Conservation (phyloP, 2,113 vertebrate genomes). For the Spea multiplicata region DNA sequence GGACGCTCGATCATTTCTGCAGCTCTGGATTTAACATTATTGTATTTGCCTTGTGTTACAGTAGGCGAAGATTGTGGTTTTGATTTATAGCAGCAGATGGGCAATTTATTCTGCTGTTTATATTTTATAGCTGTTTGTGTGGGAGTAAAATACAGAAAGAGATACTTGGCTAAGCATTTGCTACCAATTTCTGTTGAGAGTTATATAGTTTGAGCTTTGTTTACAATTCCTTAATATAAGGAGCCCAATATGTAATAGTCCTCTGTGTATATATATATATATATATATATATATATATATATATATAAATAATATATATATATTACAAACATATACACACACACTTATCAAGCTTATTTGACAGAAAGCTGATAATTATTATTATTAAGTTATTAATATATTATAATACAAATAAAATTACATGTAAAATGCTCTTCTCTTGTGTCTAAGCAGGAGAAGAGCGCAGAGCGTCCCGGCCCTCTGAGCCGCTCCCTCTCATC, state of each 20-base stretch:
- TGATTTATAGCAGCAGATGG: slow-evolving; percentile 64
- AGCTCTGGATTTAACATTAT: slow-evolving; percentile 65
- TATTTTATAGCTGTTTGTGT: slow-evolving; percentile 56
- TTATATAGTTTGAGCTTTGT: slow-evolving; percentile 14
- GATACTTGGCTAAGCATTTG: slow-evolving; percentile 54
- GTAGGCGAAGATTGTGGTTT: slow-evolving; percentile 55
- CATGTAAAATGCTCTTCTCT: no score
- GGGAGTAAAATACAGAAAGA: slow-evolving; percentile 54
- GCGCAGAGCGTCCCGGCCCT: no score
- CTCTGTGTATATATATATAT: background rate
- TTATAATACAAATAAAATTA: no score
- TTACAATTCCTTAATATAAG: slow-evolving; percentile 8
- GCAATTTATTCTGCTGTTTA: slow-evolving; percentile 65
- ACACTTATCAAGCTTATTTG: no score
- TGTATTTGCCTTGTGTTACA: slow-evolving; percentile 60
- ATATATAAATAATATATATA: background rate
- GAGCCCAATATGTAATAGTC: slow-evolving; percentile 12
- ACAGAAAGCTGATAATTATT: no score
- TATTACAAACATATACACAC: no score
- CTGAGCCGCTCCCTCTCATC: no score
- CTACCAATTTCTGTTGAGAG: slow-evolving; percentile 55
- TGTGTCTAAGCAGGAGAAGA: no score
- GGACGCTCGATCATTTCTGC: slow-evolving; percentile 57
- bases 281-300: background rate
- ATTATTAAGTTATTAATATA: no score